phyloP scores from a whole-genome alignment of 2,113 vertebrate species.

The Montifringilla adamsi region DNA sequence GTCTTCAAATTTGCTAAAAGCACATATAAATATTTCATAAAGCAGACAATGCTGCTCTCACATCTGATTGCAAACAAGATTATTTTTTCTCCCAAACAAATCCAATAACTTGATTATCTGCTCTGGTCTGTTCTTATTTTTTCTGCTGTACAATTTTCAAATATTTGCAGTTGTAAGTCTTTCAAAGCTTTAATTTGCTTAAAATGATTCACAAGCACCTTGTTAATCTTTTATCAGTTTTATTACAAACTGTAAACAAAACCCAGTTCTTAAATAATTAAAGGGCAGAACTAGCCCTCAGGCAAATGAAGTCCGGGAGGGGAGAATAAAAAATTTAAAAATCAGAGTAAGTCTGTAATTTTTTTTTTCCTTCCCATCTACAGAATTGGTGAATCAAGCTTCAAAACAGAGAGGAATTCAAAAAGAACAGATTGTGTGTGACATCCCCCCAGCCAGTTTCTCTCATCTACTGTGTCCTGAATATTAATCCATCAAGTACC shows the following conservation, averaged over 20 bases:
- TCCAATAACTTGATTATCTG: slow-evolving; percentile 34
- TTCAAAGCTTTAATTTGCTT: slow-evolving; percentile 54
- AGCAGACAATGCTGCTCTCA: background rate
- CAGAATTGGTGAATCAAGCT: background rate
- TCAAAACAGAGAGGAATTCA: slow-evolving; percentile 14
- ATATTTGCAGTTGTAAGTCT: slow-evolving; percentile 53
- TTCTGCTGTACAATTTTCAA: slow-evolving; percentile 23
- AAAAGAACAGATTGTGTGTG: slow-evolving; percentile 42
- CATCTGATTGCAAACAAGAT: background rate
- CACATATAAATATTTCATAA: slow-evolving; percentile 36
- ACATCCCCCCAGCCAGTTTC: slow-evolving; percentile 24
- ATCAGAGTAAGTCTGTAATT: slow-evolving; percentile 2
- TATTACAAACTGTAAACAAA: slow-evolving; percentile 73
- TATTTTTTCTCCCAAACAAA: slow-evolving; percentile 24
- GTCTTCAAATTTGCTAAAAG: slow-evolving; percentile 43
- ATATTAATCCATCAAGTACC: slow-evolving; percentile 46
- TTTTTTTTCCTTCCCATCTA: background rate
- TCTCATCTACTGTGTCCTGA: slow-evolving; percentile 38
- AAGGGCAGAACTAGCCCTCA: slow-evolving; percentile 49
- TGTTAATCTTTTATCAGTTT: slow-evolving; percentile 71
- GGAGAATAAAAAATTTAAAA: background rate
- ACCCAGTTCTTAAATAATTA: slow-evolving; percentile 69
- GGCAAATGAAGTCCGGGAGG: slow-evolving; percentile 14
- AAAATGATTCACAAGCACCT: slow-evolving; percentile 60
- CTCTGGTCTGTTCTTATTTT: background rate